Evolutionary conservation across 2,113 vertebrate genomes (phyloP).

Genomic region (Talpa occidentalis): DNA sequence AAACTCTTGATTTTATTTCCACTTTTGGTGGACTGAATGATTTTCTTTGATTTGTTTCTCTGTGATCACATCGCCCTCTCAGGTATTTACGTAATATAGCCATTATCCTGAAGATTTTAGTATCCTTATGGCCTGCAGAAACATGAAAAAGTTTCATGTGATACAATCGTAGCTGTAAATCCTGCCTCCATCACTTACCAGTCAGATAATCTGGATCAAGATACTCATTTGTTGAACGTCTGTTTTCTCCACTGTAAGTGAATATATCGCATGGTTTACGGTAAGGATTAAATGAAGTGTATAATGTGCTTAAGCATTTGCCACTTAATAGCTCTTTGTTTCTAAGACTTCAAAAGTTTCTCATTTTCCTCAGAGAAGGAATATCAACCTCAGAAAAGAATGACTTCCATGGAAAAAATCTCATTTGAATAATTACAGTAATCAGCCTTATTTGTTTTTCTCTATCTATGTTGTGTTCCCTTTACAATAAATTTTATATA

Average conservation of each 20-base stretch:
- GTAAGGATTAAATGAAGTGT: not conserved
- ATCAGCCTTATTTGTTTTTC: constrained; percentile 2
- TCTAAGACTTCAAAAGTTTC: not conserved
- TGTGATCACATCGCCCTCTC: not conserved
- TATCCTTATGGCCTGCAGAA: not conserved
- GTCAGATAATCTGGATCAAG: not conserved
- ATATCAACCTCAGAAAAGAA: not conserved
- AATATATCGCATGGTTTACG: not conserved
- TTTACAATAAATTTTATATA: not conserved
- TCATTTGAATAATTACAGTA: not conserved
- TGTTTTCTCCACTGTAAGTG: not conserved
- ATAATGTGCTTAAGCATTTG: not conserved
- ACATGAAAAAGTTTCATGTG: not conserved
- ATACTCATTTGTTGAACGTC: not conserved
- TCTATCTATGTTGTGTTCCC: not conserved
- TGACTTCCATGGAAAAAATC: not conserved
- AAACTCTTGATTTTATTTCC: not conserved
- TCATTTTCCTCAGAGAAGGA: constrained; percentile 20
- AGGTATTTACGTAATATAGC: not conserved
- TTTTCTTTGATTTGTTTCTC: not conserved
- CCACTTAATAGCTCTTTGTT: not conserved
- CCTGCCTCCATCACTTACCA: not conserved
- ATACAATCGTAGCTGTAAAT: not conserved
- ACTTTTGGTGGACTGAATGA: not conserved
- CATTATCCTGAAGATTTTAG: not conserved